Evolutionary conservation across 2,888 invertebrate genomes (phyloP), one percentile per base, ranked within the genome.

Genomic region (Slavum lentiscoides): DNA sequence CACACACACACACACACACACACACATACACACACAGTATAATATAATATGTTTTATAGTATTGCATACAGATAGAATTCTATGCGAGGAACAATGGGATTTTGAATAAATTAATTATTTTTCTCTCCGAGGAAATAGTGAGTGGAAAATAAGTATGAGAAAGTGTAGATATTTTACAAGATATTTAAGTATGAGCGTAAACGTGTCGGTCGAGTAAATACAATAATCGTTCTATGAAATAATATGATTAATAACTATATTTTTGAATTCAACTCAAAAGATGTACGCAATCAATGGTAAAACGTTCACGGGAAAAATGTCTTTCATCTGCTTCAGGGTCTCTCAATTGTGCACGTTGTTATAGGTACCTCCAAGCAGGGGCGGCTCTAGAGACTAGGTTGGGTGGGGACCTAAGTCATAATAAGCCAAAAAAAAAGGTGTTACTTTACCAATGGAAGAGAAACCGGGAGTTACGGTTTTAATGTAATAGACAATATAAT

Each of bases 91-190:
- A 64, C 64, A 37, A 37, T 37, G 64, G 19, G 30, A 6, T 37
- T 64, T 37, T 64, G 15, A 64, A 17, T 64, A 19, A 5, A 30
- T 37, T 64, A 17, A 70, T 70, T 55, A 70, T 70, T n/a, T 58
- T 58, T n/a, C 55, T n/a, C 70, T 55, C 15, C 13, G n/a, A 4
- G 30, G 21, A 67, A 55, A 0, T 11, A 15, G 49, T 67, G 21
- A 70, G 37, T 13, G 70, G n/a, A 70, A 70, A 37, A 55, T 7
- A 58, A 58, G 19, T 19, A 58, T 37, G 30, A 15, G 6, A n/a
- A 58, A 53, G 8, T 49, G 17, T 3, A 49, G 9, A 49, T 23
- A 68, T 21, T 30, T 30, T 30, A 2, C 23, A 23, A 19, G n/a
- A 53, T n/a, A 17, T 17, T 58, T n/a, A 70, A 37, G 17, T 39